phyloP scores from a whole-genome alignment of 2,797 vertebrate genomes.

The Cirrhinus molitorella region DNA sequence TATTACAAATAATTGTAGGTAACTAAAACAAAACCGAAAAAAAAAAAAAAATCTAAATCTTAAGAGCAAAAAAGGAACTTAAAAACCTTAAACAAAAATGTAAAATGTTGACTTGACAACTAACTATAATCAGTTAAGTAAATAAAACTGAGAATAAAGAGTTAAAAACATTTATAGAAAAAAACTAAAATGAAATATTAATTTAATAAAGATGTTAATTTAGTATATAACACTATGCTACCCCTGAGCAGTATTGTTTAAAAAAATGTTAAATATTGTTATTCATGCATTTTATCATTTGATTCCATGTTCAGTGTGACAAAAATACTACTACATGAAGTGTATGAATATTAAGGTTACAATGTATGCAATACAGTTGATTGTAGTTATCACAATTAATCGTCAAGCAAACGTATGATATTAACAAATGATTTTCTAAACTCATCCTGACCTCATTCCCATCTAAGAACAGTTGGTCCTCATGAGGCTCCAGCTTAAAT shows the following conservation, averaged over 20 bases:
- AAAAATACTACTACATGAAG: neutral
- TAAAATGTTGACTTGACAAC: neutral
- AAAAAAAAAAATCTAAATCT: neutral
- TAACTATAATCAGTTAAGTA: neutral
- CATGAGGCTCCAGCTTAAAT: slow-evolving; percentile 97
- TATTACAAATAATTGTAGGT: neutral
- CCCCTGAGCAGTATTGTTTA: neutral
- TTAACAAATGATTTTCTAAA: neutral
- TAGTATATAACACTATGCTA: neutral
- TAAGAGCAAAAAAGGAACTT: neutral
- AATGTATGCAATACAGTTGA: neutral
- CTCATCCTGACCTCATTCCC: slow-evolving; percentile 89
- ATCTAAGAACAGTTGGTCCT: slow-evolving; percentile 96
- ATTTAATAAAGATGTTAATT: neutral
- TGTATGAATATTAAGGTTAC: neutral
- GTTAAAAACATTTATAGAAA: neutral
- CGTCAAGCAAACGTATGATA: neutral
- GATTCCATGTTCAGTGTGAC: neutral
- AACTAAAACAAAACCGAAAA: neutral
- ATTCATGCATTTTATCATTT: neutral
- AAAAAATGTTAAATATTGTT: neutral
- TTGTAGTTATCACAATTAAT: too few species aligned
- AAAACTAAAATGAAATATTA: neutral
- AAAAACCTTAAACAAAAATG: neutral
- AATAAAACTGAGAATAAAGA: too few species aligned